These are phyloP conservation scores for Corvus moneduloides DNA, from an alignment of 2,113 vertebrate species.

Conservation along the genomic window DNA sequence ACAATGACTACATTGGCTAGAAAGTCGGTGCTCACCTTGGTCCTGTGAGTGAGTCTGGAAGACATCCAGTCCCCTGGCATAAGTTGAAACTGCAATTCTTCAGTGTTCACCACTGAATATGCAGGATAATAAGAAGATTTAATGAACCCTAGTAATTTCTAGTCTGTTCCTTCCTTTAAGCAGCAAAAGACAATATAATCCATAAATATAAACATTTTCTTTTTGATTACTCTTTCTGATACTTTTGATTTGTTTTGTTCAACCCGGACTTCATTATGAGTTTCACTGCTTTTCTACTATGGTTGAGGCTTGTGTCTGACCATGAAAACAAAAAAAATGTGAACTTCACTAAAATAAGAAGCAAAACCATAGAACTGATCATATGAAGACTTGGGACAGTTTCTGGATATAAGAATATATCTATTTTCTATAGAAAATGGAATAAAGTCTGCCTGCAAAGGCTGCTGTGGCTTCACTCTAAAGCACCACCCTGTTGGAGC, in stretches of 20 bases:
- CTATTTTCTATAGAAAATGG: not conserved
- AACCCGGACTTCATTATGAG: not conserved
- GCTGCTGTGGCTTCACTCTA: not conserved
- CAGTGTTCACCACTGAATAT: not conserved
- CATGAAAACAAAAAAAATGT: not conserved
- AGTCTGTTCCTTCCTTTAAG: not conserved
- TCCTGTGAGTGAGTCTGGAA: not conserved
- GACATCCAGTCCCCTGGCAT: not conserved
- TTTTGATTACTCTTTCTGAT: not conserved
- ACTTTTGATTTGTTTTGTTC: not conserved
- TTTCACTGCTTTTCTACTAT: not conserved
- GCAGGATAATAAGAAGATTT: not conserved
- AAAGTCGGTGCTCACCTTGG: not conserved
- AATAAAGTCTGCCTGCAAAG: not conserved
- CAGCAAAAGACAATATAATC: not conserved
- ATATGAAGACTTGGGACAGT: not conserved
- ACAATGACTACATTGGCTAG: not conserved
- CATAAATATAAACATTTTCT: not conserved
- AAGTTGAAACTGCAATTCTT: not conserved
- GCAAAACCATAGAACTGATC: not conserved
- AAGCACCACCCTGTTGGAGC: fast-evolving
- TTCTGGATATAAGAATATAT: not conserved
- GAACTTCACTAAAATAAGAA: not conserved
- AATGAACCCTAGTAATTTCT: not conserved
- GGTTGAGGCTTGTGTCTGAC: not conserved